These are phyloP conservation scores for Anagyrus pseudococci DNA, from an alignment of 2,888 invertebrate genomes.

Conservation along the genomic window DNA sequence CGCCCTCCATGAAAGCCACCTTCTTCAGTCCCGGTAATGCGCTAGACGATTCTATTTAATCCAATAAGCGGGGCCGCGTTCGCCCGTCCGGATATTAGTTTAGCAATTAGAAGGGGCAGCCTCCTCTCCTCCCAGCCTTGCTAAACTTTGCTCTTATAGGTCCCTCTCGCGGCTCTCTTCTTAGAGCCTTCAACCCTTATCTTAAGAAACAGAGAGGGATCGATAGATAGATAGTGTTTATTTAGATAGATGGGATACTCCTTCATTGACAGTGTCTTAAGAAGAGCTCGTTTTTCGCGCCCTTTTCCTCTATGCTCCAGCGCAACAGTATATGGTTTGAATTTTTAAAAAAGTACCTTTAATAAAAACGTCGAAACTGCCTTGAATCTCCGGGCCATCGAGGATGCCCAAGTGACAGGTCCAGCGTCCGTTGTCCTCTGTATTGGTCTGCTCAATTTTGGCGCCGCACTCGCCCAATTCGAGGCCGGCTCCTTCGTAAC, in stretches of 20 bases:
- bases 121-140: conserved; percentile 25
- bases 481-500: conserved; percentile 49
- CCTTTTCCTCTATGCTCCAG: not conserved
- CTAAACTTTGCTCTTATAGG: too few relatives aligned
- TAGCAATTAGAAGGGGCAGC: conserved; percentile 41
- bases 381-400: conserved; percentile 44
- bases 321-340: too few relatives aligned
- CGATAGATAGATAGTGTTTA: too few relatives aligned
- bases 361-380: conserved; percentile 46
- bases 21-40: conserved; percentile 34
- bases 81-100: conserved; percentile 44
- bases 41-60: conserved; percentile 44
- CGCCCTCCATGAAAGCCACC: too few relatives aligned
- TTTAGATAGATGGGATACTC: too few relatives aligned
- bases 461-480: conserved; percentile 52
- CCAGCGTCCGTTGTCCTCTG: conserved; percentile 50
- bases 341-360: conserved; percentile 47
- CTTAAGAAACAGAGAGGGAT: too few relatives aligned
- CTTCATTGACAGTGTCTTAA: too few relatives aligned
- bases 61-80: conserved; percentile 42
- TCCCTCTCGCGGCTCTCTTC: too few relatives aligned
- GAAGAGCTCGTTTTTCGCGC: not conserved
- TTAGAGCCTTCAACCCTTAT: too few relatives aligned
- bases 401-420: conserved; percentile 50
- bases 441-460: conserved; percentile 41